A percentile compares a stretch with the other conserved stretches of the same genome.
Conservation (phyloP, 2,113 vertebrate species). For the Arizona elegans region DNA sequence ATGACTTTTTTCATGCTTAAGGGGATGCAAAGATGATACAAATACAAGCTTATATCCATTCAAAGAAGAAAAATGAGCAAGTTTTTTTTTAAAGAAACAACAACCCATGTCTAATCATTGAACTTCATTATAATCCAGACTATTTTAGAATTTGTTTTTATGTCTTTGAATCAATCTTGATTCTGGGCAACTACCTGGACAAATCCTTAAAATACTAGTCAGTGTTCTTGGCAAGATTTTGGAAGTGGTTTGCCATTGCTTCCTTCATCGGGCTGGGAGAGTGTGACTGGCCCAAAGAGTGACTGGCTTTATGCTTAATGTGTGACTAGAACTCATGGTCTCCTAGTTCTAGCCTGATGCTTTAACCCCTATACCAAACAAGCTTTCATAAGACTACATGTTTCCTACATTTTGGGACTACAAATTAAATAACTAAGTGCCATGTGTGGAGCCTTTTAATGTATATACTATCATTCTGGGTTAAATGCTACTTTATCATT, state of each 20-base stretch:
- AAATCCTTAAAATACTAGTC: background rate
- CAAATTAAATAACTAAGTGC: conserved; percentile 4
- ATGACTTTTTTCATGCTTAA: background rate
- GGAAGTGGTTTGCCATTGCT: background rate
- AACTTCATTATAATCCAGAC: background rate
- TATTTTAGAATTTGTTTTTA: background rate
- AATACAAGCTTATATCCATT: background rate
- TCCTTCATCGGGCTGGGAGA: background rate
- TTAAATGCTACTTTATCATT: conserved; percentile 19
- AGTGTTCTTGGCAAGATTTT: background rate
- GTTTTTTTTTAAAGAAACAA: background rate
- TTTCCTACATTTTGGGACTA: background rate
- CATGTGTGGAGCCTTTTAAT: background rate
- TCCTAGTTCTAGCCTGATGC: background rate
- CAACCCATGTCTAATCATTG: background rate
- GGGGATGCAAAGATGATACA: background rate
- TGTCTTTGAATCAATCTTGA: background rate
- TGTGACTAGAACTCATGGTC: background rate
- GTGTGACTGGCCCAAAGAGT: background rate
- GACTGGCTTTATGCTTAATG: background rate
- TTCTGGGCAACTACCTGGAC: background rate
- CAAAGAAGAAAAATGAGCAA: background rate
- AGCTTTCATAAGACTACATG: background rate
- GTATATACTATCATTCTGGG: conserved; percentile 18
- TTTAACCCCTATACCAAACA: background rate